A percentile compares a stretch with the other conserved stretches of the same genome.
Evolutionary conservation across 2,797 vertebrate species (phyloP).

Genomic region (Esox masquinongy): DNA sequence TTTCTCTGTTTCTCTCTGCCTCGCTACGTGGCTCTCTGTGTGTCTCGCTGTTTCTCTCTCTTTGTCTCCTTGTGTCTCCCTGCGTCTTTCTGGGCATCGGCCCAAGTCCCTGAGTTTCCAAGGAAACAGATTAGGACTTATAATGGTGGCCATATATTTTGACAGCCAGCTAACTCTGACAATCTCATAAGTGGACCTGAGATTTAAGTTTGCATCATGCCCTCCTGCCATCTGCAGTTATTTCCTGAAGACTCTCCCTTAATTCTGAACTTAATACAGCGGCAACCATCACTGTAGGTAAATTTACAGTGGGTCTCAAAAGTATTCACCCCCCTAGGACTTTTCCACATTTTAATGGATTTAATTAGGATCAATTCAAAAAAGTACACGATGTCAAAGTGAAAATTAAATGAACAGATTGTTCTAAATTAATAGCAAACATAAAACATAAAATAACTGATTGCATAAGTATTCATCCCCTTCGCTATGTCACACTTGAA

Average conservation of each 20-base stretch:
- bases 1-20: no score
- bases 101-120: neutral
- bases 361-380: no score
- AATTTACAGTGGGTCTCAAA: neutral
- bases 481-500: no score
- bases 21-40: no score
- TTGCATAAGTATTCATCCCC: no score
- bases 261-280: neutral
- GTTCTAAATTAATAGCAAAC: no score
- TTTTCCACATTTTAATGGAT: no score
- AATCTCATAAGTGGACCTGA: neutral
- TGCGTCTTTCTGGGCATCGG: neutral
- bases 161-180: neutral
- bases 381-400: no score
- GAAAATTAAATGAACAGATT: no score
- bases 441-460: no score
- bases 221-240: neutral
- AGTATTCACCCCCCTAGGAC: neutral
- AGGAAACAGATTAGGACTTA: constrained; percentile 1
- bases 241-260: neutral
- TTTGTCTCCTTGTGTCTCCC: neutral
- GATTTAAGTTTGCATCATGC: neutral
- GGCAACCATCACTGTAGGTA: neutral
- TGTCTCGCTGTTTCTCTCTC: no score
- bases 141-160: constrained; percentile 3